Conservation (phyloP, 2,113 vertebrate species). For the Festucalex cinctus region DNA sequence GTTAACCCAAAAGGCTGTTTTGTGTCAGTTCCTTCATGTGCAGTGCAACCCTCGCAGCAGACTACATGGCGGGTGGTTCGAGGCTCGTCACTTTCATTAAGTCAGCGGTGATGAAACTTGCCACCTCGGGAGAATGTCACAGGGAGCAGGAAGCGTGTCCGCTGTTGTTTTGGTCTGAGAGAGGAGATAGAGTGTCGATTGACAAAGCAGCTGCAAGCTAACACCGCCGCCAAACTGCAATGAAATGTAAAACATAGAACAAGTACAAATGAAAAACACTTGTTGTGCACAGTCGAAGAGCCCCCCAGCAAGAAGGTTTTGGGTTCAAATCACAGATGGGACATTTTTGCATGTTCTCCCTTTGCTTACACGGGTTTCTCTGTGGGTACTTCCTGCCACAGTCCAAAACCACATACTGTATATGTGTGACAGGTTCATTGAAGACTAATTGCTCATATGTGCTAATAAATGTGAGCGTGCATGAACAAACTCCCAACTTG, state of each 20-base stretch:
- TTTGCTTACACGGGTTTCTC: background rate
- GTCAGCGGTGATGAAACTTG: conserved; percentile 21
- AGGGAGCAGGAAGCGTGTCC: conserved; percentile 16
- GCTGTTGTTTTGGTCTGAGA: conserved; percentile 29
- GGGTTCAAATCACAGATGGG: background rate
- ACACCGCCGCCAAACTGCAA: background rate
- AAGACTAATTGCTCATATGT: background rate
- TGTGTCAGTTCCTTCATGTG: conserved; percentile 9
- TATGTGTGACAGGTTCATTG: background rate
- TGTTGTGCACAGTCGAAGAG: background rate
- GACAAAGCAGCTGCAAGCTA: background rate
- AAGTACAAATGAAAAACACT: background rate
- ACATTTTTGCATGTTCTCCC: background rate
- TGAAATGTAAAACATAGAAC: background rate
- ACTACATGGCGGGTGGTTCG: background rate
- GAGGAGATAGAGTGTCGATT: conserved; percentile 5
- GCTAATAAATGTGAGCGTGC: no score
- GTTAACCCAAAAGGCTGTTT: conserved; percentile 23
- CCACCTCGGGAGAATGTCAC: conserved; percentile 24
- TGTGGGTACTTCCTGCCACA: background rate
- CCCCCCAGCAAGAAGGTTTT: background rate
- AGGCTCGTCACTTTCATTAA: conserved; percentile 31
- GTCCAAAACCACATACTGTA: background rate
- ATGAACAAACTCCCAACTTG: no score
- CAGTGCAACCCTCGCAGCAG: conserved; percentile 7